Conservation (phyloP, 2,113 vertebrate genomes). For the Lophura nycthemera region DNA sequence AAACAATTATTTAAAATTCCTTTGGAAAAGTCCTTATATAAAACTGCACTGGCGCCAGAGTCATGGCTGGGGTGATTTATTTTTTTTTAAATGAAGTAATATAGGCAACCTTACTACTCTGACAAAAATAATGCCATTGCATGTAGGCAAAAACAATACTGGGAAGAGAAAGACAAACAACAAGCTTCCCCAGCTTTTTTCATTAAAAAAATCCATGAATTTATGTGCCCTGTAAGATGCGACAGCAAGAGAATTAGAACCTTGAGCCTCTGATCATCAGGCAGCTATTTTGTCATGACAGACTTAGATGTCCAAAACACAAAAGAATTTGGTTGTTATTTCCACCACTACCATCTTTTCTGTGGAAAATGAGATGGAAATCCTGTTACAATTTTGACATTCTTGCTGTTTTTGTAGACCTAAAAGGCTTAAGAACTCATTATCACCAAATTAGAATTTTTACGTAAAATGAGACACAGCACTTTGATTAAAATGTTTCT, state of each 20-base stretch:
- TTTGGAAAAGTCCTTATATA: not conserved
- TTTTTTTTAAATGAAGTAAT: not conserved
- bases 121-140: not conserved
- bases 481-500: not conserved
- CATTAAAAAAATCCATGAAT: not conserved
- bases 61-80: not conserved
- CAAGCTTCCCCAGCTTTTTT: not conserved
- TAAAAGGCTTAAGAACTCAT: not conserved
- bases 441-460: not conserved
- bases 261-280: not conserved
- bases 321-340: not conserved
- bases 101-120: not conserved
- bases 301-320: not conserved
- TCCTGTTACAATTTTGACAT: not conserved
- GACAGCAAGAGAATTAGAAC: not conserved
- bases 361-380: not conserved
- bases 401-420: not conserved
- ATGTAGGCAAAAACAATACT: not conserved
- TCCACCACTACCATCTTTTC: not conserved
- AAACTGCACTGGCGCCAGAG: not conserved
- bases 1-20: not conserved
- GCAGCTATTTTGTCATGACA: not conserved
- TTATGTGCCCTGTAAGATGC: not conserved
- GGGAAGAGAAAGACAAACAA: not conserved
- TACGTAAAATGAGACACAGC: not conserved